Conservation (phyloP, 2,797 vertebrate species). For the Iguana delicatissima region DNA sequence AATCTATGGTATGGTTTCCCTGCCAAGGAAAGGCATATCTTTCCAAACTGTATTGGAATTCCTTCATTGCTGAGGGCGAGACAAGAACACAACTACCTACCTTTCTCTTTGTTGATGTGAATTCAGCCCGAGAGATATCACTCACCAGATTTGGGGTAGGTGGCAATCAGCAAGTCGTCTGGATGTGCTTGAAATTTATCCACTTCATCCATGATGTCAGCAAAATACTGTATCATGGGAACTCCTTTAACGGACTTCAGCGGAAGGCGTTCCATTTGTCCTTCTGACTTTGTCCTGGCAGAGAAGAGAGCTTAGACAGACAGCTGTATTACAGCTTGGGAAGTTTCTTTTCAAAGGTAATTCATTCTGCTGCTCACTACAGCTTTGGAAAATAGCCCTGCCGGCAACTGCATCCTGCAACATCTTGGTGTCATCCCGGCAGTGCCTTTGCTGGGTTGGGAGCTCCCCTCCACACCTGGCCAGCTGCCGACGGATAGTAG, state of each 20-base stretch:
- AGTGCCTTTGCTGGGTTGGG: too few relatives aligned
- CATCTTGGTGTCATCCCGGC: too few relatives aligned
- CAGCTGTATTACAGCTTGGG: too few relatives aligned
- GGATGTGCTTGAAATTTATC: conserved; percentile 54
- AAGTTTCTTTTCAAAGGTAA: too few relatives aligned
- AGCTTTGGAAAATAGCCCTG: too few relatives aligned
- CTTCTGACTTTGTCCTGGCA: conserved; percentile 48
- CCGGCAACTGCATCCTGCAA: too few relatives aligned
- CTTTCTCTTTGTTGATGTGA: not conserved
- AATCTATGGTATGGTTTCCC: not conserved
- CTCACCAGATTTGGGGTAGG: conserved; percentile 76
- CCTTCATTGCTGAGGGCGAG: too few relatives aligned
- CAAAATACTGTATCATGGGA: conserved; percentile 67
- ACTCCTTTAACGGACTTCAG: conserved; percentile 56
- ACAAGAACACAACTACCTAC: too few relatives aligned
- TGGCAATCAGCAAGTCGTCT: conserved; percentile 68
- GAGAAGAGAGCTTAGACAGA: not conserved
- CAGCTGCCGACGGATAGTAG: too few relatives aligned
- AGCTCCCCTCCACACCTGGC: too few relatives aligned
- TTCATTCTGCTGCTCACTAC: too few relatives aligned
- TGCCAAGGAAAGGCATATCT: not conserved
- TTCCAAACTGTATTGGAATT: not conserved
- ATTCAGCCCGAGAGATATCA: too few relatives aligned
- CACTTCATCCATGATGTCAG: conserved; percentile 53
- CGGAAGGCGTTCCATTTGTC: not conserved